Base-by-base conservation (phyloP, 2,797 vertebrate species). In the Myoxocephalus aenaeus region DNA sequence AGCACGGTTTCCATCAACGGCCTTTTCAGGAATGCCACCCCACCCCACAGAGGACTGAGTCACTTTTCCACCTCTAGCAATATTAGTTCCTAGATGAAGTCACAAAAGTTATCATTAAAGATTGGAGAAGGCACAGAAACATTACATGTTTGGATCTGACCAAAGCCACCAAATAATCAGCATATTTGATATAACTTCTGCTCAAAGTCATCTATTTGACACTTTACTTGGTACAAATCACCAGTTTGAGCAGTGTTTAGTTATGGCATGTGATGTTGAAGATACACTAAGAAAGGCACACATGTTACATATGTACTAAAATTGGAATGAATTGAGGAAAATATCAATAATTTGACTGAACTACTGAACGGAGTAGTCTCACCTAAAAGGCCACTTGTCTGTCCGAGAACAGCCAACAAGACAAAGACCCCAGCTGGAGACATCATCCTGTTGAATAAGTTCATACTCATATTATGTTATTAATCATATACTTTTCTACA, bases 391-490 rank as follows among this genome's bases (percentile, higher is more conserved):
- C 56, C 8, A 2, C 7, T n/a, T 20, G n/a, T 71, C 15, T 54
- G 36, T 64, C 20, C 38, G 3, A 56, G 22, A 48, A 72, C 2
- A 54, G 27, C 34, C 10, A 85, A 18, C 36, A 72, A 72, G 4
- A 68, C 14, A 34, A 78, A 48, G n/a, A 51, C 7, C 63, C 32
- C 57, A 48, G 10, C 13, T n/a, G n/a, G 13, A 51, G 4, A 22
- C 79, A 42, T 65, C 71, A 66, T 84, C 61, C 73, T 77, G 61
- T 70, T 5, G 11, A 77, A 4, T 15, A 48, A n/a, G 12, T 54
- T 36, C 18, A 3, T 4, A 61, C 0, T 9, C 4, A 65, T 12
- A 50, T 18, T 13, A 34, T n/a, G 6, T 4, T n/a, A 22, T 50
- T 34, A 34, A 32, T 34, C 63, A 25, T 18, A 54, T 65, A 8